A percentile compares a stretch with the other conserved stretches of the same genome.
Evolutionary conservation across 2,888 invertebrate genomes (phyloP).

Genomic region (Empis livida): DNA sequence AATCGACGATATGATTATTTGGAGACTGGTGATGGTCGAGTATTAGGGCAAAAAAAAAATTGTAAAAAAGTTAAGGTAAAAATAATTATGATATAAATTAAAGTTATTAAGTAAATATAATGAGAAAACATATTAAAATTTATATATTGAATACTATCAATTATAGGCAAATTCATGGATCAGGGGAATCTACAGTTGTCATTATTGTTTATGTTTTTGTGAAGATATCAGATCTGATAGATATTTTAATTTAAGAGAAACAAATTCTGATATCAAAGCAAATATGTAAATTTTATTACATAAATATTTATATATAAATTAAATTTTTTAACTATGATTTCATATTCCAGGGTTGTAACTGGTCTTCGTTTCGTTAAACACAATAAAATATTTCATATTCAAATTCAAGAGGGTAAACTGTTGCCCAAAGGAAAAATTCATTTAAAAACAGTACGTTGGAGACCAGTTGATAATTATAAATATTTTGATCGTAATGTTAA

Average conservation of each 20-base stretch:
- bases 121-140: no score
- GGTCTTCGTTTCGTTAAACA: conserved; percentile 55
- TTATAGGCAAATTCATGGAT: no score
- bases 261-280: conserved; percentile 39
- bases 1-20: no score
- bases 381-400: conserved; percentile 58
- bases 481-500: conserved; percentile 33
- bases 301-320: no score
- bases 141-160: no score
- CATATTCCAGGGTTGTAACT: conserved; percentile 49
- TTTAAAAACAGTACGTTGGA: conserved; percentile 44
- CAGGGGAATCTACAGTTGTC: conserved; percentile 48
- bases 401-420: conserved; percentile 55
- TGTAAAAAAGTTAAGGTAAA: no score
- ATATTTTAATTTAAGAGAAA: conserved; percentile 56
- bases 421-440: conserved; percentile 47
- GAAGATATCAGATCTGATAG: conserved; percentile 58
- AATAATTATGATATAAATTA: no score
- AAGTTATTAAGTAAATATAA: no score
- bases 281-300: conserved; percentile 40
- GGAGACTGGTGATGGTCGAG: no score
- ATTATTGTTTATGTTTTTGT: conserved; percentile 72
- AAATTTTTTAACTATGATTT: background rate
- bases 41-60: no score
- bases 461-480: conserved; percentile 44